These are phyloP conservation scores for Criorhina ranunculi DNA, from an alignment of 2,888 invertebrate genomes.

Conservation along the genomic window DNA sequence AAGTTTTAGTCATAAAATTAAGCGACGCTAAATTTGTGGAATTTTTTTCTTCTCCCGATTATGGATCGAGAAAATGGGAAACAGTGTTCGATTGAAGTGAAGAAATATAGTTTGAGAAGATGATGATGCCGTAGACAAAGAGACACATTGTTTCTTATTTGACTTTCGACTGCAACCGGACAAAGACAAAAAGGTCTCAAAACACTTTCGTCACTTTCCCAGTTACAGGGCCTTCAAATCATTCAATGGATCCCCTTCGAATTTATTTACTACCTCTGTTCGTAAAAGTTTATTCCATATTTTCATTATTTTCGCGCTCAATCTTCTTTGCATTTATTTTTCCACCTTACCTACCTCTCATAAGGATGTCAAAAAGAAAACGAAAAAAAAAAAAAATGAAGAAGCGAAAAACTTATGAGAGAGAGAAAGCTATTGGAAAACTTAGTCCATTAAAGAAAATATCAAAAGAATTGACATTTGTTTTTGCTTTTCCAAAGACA, in stretches of 20 bases:
- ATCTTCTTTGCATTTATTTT: not conserved
- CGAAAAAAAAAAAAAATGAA: not conserved
- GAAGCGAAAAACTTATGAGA: constrained; percentile 55
- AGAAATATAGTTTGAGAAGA: no score
- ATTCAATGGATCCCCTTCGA: constrained; percentile 30
- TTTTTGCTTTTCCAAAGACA: constrained; percentile 48
- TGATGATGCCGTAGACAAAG: no score
- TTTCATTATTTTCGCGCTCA: constrained; percentile 46
- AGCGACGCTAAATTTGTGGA: constrained; percentile 11
- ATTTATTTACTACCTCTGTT: constrained; percentile 45
- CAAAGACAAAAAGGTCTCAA: not conserved
- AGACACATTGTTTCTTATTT: no score
- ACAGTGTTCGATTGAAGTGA: no score
- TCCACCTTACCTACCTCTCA: constrained; percentile 25
- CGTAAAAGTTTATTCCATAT: constrained; percentile 52
- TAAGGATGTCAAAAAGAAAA: constrained; percentile 27
- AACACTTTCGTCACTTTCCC: constrained; percentile 5
- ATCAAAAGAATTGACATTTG: constrained; percentile 75
- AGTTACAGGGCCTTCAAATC: constrained; percentile 11
- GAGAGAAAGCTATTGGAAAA: constrained; percentile 72
- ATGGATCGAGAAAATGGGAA: not conserved
- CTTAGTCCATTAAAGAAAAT: constrained; percentile 75
- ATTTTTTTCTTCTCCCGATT: not conserved
- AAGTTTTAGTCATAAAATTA: constrained; percentile 52
- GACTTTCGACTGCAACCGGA: no score